Evolutionary conservation across 2,888 invertebrate species (phyloP).

Genomic region (Nomada fucata): DNA sequence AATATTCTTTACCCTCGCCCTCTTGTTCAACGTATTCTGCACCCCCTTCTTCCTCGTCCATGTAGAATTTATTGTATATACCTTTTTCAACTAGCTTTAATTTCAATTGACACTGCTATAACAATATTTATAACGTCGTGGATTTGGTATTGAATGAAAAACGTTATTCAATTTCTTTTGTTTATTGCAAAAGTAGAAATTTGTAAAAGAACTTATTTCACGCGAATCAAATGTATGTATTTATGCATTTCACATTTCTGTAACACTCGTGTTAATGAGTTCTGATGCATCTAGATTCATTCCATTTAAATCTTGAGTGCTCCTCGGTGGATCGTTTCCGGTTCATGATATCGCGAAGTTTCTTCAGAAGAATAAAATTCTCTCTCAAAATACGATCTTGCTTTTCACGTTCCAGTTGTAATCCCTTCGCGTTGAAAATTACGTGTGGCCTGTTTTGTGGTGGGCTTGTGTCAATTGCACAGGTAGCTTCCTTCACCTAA

Average conservation of each 20-base stretch:
- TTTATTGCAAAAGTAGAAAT: slow-evolving; percentile 41
- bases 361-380: slow-evolving; percentile 80
- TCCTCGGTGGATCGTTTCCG: slow-evolving; percentile 70
- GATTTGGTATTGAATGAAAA: neutral
- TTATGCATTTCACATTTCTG: neutral
- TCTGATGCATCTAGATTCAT: slow-evolving; percentile 76
- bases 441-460: slow-evolving; percentile 79
- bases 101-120: neutral
- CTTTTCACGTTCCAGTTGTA: slow-evolving; percentile 79
- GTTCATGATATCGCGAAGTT: slow-evolving; percentile 79
- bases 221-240: neutral
- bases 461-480: slow-evolving; percentile 78
- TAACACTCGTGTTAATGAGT: slow-evolving; percentile 57
- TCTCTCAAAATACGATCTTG: slow-evolving; percentile 78
- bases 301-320: slow-evolving; percentile 70
- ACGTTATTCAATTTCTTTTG: slow-evolving; percentile 7
- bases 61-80: neutral
- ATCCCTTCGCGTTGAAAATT: slow-evolving; percentile 76
- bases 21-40: slow-evolving; percentile 8
- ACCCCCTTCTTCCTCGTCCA: slow-evolving; percentile 1
- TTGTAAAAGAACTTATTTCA: neutral
- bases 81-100: neutral
- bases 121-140: neutral
- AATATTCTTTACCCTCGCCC: slow-evolving; percentile 26
- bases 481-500: slow-evolving; percentile 78